Percentiles rank a stretch among this genome's conserved stretches.
phyloP scores from a whole-genome alignment of 2,888 invertebrate genomes.

The Liodrosophila aerea region DNA sequence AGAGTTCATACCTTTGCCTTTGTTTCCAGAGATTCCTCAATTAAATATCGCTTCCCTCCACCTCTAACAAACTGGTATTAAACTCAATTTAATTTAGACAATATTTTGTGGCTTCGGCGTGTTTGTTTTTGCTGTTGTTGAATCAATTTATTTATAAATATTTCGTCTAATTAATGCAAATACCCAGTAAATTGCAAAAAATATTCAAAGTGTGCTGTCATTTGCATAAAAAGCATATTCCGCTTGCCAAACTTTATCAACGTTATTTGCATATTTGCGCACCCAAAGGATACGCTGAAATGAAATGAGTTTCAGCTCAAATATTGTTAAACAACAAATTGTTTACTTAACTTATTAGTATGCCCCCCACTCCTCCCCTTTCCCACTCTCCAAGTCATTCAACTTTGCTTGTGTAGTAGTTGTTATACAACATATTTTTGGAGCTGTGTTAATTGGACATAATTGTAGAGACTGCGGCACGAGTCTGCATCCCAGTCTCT shows the following conservation, averaged over 20 bases:
- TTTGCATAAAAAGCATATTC: constrained; percentile 46
- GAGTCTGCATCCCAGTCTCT: neutral
- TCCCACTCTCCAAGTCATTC: constrained; percentile 69
- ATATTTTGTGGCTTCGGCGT: constrained; percentile 4
- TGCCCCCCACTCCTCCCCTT: too few species aligned
- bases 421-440: constrained; percentile 34
- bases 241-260: constrained; percentile 14
- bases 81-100: neutral
- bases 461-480: constrained; percentile 10
- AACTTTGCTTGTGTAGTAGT: constrained; percentile 35
- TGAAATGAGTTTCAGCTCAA: too few species aligned
- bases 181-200: constrained; percentile 16
- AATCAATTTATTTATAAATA: constrained; percentile 68
- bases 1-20: constrained; percentile 2
- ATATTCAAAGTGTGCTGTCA: constrained; percentile 22
- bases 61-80: neutral
- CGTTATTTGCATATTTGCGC: constrained; percentile 21
- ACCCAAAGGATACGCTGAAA: constrained; percentile 22
- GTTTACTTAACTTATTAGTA: constrained; percentile 20
- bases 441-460: constrained; percentile 53
- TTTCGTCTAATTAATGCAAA: constrained; percentile 73
- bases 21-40: constrained; percentile 3
- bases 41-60: neutral
- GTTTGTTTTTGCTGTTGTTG: constrained; percentile 9
- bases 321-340: constrained; percentile 15